Evolutionary conservation across 2,797 vertebrate genomes (phyloP).

Genomic region (Gymnoscopelus microlampas): DNA sequence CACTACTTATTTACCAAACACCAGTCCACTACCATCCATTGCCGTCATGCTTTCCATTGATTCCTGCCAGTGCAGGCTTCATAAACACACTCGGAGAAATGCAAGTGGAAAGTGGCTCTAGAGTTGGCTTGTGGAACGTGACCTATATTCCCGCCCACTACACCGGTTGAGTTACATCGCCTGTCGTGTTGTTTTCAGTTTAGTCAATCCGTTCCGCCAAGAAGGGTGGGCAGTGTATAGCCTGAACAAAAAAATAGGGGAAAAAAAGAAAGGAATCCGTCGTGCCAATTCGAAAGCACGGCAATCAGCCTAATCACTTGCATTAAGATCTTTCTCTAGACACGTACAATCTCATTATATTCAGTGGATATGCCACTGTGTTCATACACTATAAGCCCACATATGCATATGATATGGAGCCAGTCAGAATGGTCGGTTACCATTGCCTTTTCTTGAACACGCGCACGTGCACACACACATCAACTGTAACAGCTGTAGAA

Average conservation of each 20-base stretch:
- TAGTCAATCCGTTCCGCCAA: slow-evolving; percentile 61
- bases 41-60: slow-evolving; percentile 58
- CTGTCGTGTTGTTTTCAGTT: slow-evolving; percentile 65
- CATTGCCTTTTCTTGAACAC: neutral
- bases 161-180: slow-evolving; percentile 64
- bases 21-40: slow-evolving; percentile 44
- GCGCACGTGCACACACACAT: neutral
- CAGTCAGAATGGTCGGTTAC: slow-evolving; percentile 10
- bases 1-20: slow-evolving; percentile 47
- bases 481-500: slow-evolving; percentile 18
- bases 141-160: slow-evolving; percentile 73
- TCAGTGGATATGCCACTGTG: slow-evolving; percentile 2
- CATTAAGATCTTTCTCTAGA: slow-evolving; percentile 8
- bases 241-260: slow-evolving; percentile 3
- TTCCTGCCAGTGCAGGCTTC: slow-evolving; percentile 51
- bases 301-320: slow-evolving; percentile 33
- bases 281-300: slow-evolving; percentile 38
- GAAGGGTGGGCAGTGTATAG: slow-evolving; percentile 46
- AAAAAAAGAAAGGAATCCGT: slow-evolving; percentile 45
- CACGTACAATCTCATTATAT: slow-evolving; percentile 29
- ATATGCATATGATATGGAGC: neutral
- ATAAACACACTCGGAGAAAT: slow-evolving; percentile 33
- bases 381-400: neutral
- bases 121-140: slow-evolving; percentile 57
- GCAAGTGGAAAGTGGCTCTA: slow-evolving; percentile 43